Evolutionary conservation across 2,888 invertebrate species (phyloP).

Genomic region (Phaonia tiefii): DNA sequence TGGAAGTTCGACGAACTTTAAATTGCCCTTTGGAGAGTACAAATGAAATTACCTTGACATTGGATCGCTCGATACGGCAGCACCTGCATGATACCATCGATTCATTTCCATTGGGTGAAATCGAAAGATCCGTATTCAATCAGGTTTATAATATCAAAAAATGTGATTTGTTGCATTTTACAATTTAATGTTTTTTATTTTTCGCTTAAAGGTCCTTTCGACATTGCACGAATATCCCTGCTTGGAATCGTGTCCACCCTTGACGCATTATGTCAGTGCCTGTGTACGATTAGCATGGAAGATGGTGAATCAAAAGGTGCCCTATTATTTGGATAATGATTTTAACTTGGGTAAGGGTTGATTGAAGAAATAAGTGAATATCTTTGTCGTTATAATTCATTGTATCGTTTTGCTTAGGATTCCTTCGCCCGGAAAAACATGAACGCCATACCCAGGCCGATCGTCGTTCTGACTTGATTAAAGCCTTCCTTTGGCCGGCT

Average conservation of each 20-base stretch:
- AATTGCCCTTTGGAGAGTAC: conserved; percentile 80
- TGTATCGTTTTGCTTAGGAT: no score
- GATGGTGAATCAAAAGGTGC: conserved; percentile 87
- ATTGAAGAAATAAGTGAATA: no score
- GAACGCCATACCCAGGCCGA: conserved; percentile 90
- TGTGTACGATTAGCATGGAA: conserved; percentile 94
- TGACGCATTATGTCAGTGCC: conserved; percentile 90
- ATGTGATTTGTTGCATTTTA: conserved; percentile 12
- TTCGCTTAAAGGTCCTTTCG: conserved; percentile 86
- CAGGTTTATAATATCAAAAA: no score
- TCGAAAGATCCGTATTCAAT: conserved; percentile 85
- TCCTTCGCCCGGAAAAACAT: conserved; percentile 88
- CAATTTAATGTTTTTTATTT: neutral
- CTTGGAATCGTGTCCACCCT: conserved; percentile 88
- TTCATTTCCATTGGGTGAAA: conserved; percentile 86
- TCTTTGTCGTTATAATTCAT: conserved; percentile 21
- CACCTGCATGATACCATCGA: conserved; percentile 87
- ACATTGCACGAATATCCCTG: conserved; percentile 97
- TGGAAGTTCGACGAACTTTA: conserved; percentile 86
- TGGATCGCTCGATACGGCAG: conserved; percentile 83
- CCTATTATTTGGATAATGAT: conserved; percentile 85
- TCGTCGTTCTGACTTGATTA: conserved; percentile 87
- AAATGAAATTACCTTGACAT: conserved; percentile 80
- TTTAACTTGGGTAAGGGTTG: conserved; percentile 85
- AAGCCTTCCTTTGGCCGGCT: conserved; percentile 93